Evolutionary conservation across 2,888 invertebrate genomes (phyloP).

Genomic region (Erebia epiphron): DNA sequence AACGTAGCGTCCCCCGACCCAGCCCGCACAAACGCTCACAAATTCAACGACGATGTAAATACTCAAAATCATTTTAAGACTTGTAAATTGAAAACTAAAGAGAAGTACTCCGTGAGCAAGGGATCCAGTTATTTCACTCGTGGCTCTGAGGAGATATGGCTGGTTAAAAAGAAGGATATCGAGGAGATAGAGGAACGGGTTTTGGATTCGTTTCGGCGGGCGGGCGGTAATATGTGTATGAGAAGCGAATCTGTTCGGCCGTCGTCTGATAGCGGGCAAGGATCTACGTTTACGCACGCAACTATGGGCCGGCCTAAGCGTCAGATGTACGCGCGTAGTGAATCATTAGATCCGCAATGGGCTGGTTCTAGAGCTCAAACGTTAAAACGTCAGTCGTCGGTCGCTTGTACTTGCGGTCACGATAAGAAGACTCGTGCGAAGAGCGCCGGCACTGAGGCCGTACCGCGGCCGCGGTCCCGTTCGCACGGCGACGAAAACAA

Average conservation of each 20-base stretch:
- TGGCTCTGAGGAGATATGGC: conserved; percentile 77
- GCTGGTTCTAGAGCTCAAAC: conserved; percentile 67
- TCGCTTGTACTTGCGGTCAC: conserved; percentile 76
- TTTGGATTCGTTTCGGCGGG: conserved; percentile 71
- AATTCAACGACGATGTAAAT: conserved; percentile 62
- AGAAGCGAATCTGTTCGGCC: conserved; percentile 57
- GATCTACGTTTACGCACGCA: conserved; percentile 55
- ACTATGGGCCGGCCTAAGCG: conserved; percentile 63
- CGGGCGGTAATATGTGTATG: conserved; percentile 63
- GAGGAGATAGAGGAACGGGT: conserved; percentile 78
- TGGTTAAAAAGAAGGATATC: conserved; percentile 79
- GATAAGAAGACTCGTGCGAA: conserved; percentile 71
- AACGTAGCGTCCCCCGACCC: conserved; percentile 71
- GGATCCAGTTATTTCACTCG: conserved; percentile 76
- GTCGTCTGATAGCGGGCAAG: conserved; percentile 63
- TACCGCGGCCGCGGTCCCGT: conserved; percentile 64
- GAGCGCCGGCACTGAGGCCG: conserved; percentile 53
- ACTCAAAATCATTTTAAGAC: conserved; percentile 65
- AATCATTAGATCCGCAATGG: conserved; percentile 72
- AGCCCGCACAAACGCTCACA: conserved; percentile 50
- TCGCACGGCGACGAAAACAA: conserved; percentile 71
- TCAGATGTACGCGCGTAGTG: conserved; percentile 67
- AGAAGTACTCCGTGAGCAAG: conserved; percentile 72
- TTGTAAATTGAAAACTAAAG: conserved; percentile 69
- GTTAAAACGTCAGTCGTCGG: conserved; percentile 71